A percentile compares a stretch with the other conserved stretches of the same genome.
Evolutionary conservation across 2,797 vertebrate species (phyloP).

Genomic region (Allenopithecus nigroviridis): DNA sequence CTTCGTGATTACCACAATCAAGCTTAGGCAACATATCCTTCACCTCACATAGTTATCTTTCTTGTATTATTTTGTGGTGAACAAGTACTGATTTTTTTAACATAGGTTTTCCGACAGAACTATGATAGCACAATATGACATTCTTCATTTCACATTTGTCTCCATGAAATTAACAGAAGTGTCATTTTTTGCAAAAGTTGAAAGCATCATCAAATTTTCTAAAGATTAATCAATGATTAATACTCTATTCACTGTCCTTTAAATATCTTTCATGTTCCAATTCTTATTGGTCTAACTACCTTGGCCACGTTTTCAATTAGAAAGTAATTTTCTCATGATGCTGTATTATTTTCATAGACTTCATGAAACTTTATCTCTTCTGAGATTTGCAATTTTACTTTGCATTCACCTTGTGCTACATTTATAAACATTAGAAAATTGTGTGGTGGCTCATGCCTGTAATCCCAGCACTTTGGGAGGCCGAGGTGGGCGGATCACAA

Average conservation of each 20-base stretch:
- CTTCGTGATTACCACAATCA: background rate
- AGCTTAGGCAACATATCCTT: background rate
- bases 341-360: background rate
- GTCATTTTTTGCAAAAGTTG: background rate
- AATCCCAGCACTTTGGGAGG: too few species aligned
- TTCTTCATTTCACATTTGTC: background rate
- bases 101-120: background rate
- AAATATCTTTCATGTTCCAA: background rate
- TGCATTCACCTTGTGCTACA: background rate
- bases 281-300: background rate
- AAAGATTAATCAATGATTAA: background rate
- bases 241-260: constrained; percentile 7
- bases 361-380: background rate
- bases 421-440: constrained; percentile 23
- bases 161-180: background rate
- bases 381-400: background rate
- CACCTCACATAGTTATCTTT: background rate
- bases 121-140: background rate
- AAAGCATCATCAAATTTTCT: background rate
- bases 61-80: background rate
- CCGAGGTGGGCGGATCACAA: too few species aligned
- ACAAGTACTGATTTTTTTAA: background rate
- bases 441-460: too few species aligned
- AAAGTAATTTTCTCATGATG: constrained; percentile 20
- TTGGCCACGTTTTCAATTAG: background rate